A percentile compares a stretch with the other conserved stretches of the same genome.
phyloP scores from a whole-genome alignment of 2,797 vertebrate genomes.

The Chelmon rostratus region DNA sequence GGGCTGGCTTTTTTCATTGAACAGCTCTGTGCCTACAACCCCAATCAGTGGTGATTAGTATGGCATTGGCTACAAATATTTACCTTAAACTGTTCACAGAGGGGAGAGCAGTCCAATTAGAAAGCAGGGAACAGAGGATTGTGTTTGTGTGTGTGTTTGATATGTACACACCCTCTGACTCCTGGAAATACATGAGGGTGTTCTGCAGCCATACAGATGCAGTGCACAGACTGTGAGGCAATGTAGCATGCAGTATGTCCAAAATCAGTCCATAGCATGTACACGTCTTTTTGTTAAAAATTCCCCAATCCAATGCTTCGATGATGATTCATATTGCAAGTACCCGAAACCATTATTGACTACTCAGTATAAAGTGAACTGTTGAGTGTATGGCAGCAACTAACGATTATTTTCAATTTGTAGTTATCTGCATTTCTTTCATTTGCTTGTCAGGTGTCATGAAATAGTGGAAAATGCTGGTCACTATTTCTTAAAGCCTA shows the following conservation, averaged over 20 bases:
- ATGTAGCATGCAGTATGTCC: not conserved
- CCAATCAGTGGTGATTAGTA: slow-evolving; percentile 85
- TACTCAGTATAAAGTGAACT: not conserved
- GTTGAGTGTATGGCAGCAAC: not conserved
- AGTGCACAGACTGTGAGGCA: not conserved
- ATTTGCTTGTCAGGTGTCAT: not conserved
- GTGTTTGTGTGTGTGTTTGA: slow-evolving; percentile 23
- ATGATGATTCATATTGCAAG: not conserved
- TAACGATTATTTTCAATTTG: not conserved
- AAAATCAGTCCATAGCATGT: not conserved
- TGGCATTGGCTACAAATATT: slow-evolving; percentile 82
- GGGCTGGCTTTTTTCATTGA: slow-evolving; percentile 70
- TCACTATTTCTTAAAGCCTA: not conserved
- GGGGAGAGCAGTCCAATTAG: slow-evolving; percentile 66
- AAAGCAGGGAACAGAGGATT: slow-evolving; percentile 42
- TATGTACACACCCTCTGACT: slow-evolving; percentile 29
- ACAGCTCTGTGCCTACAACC: slow-evolving; percentile 72
- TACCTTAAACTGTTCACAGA: slow-evolving; percentile 80
- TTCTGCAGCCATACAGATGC: slow-evolving; percentile 26
- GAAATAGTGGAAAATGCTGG: not conserved
- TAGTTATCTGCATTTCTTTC: not conserved
- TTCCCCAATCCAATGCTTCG: not conserved
- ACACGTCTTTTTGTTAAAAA: not conserved
- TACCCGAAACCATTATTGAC: not conserved
- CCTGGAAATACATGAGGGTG: slow-evolving; percentile 26